A percentile compares a stretch with the other conserved stretches of the same genome.
Evolutionary conservation across 2,797 vertebrate genomes (phyloP).

Genomic region (Liparis tanakae): DNA sequence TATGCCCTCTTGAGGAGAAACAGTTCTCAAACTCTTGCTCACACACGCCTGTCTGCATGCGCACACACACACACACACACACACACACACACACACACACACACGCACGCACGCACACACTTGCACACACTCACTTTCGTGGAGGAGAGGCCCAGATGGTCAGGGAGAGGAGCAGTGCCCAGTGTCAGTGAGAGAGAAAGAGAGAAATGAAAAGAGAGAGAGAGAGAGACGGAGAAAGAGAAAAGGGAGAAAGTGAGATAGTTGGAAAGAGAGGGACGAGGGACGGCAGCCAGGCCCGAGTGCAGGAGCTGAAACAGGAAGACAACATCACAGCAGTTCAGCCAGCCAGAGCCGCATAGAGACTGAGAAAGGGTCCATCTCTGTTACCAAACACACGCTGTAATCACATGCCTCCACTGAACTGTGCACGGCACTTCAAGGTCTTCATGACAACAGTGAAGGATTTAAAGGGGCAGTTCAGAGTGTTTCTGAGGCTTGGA

Average conservation of each 20-base stretch:
- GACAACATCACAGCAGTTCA: slow-evolving; percentile 62
- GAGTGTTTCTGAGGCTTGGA: background rate
- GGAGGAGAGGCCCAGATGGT: slow-evolving; percentile 77
- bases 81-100: slow-evolving; percentile 37
- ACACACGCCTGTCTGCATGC: slow-evolving; percentile 36
- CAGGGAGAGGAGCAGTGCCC: slow-evolving; percentile 74
- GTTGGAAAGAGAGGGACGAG: slow-evolving; percentile 45
- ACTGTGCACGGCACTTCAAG: slow-evolving; percentile 17
- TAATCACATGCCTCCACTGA: slow-evolving; percentile 55
- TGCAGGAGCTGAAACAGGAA: slow-evolving; percentile 71
- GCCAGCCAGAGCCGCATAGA: slow-evolving; percentile 59
- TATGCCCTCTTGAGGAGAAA: slow-evolving; percentile 71
- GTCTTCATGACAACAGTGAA: slow-evolving; percentile 6
- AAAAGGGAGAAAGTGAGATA: slow-evolving; percentile 26
- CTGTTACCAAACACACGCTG: slow-evolving; percentile 68
- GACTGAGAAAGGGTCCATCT: slow-evolving; percentile 48
- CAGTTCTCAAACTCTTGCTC: slow-evolving; percentile 58
- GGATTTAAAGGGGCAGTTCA: background rate
- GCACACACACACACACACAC: slow-evolving; percentile 9
- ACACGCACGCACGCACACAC: slow-evolving; percentile 17
- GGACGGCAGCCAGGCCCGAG: slow-evolving; percentile 63
- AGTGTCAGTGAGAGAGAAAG: slow-evolving; percentile 70
- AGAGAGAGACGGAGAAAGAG: slow-evolving; percentile 35
- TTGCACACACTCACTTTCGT: slow-evolving; percentile 38
- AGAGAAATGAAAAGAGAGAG: slow-evolving; percentile 46